Evolutionary conservation across 2,797 vertebrate species (phyloP), one percentile per base, ranked within the genome.

Genomic region (Enteromius fasciolatus): DNA sequence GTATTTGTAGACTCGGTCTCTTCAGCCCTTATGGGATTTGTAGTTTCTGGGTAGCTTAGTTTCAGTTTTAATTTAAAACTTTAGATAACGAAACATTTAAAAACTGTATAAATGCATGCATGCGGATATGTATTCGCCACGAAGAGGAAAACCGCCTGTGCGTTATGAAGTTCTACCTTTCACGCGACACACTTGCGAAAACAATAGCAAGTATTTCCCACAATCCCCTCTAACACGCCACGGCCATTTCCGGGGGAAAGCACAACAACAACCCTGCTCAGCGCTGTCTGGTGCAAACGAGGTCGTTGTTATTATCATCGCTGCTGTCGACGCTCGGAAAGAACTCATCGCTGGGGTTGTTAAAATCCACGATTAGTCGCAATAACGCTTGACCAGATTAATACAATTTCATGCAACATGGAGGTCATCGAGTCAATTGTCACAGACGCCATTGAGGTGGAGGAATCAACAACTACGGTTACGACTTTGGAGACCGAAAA

Each of bases 361-460:
- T 94, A 93, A 95, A 94, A 36, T 93, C 92, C 87, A 83, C 93
- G 90, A 68, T 54, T 77, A 33, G 20, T 39, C 23, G 20, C 44
- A 15, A 17, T 10, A 48, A 75, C 52, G 1, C 23, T 31, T 12
- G 23, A 18, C 3, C 15, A 76, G 2, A 78, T 41, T 31, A 6
- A 68, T 11, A 52, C 0, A 68, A 68, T 59, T 68, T 33, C 59
- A 18, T 57, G 39, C 73, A 59, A 17, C 25, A 95, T 94, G 94
- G 94, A 94, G 23, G 90, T 90, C 1, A 92, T 91, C 28, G 93
- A 93, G 83, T 90, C 92, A 4, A 90, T 93, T 76, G 91, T 93
- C 41, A 91, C 92, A 61, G 90, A 93, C 14, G 87, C 86, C 39
- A 57, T 89, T 46, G 93, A 92, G 33, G 90, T 88, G 81, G 92